Evolutionary conservation across 37 sponge, comb jelly and placozoan genomes (phyloP).

Genomic region (Chondrosia reniformis): DNA sequence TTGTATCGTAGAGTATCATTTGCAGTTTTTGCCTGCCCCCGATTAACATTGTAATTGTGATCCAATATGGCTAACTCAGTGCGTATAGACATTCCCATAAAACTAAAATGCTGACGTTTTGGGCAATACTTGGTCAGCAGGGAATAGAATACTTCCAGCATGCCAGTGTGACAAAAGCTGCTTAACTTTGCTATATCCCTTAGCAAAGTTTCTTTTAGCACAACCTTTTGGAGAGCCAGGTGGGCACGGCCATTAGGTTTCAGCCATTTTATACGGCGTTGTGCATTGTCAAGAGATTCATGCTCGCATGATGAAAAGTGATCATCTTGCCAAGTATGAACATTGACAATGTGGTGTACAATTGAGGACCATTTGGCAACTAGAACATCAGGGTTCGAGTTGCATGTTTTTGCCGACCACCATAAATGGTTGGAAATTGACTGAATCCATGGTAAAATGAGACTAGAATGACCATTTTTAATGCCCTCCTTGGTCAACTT

Average conservation of each 20-base stretch:
- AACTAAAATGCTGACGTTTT: conserved; percentile 36
- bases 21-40: not conserved
- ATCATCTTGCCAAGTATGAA: not conserved
- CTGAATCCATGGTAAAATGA: conserved; percentile 4
- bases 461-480: not conserved
- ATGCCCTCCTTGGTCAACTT: not conserved
- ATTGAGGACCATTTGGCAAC: conserved; percentile 27
- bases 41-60: conserved; percentile 25
- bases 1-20: not conserved
- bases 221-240: conserved; percentile 14
- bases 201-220: not conserved
- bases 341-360: conserved; percentile 18
- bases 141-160: conserved; percentile 29
- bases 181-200: not conserved
- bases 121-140: conserved; percentile 32
- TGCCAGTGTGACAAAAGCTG: conserved; percentile 24
- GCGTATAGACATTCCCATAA: conserved; percentile 17
- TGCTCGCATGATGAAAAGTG: not conserved
- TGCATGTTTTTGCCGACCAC: conserved; percentile 13
- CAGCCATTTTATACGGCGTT: conserved; percentile 11
- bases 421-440: conserved; percentile 25
- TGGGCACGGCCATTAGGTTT: conserved; percentile 3
- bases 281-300: not conserved
- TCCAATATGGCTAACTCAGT: conserved; percentile 21
- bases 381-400: conserved; percentile 19